Evolutionary conservation across 2,113 vertebrate genomes (phyloP).

Genomic region (Gymnarchus niloticus): DNA sequence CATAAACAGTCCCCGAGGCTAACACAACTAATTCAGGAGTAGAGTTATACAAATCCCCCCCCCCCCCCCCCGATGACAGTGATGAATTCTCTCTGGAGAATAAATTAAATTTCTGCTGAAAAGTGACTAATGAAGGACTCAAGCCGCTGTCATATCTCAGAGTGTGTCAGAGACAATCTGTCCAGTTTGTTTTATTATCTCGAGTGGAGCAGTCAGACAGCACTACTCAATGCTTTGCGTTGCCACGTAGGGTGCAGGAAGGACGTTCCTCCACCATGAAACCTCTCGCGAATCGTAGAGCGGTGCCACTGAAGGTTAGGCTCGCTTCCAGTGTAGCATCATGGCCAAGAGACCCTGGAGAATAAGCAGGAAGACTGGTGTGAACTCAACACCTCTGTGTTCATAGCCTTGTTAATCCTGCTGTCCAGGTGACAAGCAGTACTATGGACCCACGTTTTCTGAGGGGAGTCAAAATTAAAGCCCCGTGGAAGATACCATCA

Average conservation of each 20-base stretch:
- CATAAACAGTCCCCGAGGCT: slow-evolving; percentile 14
- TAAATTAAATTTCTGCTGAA: slow-evolving; percentile 24
- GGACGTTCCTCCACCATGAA: background rate
- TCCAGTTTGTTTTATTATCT: slow-evolving; percentile 16
- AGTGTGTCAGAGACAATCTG: slow-evolving; percentile 23
- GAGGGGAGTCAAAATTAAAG: too few relatives aligned
- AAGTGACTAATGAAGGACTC: slow-evolving; percentile 21
- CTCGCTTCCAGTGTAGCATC: background rate
- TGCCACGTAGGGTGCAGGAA: background rate
- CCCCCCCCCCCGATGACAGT: slow-evolving; percentile 9
- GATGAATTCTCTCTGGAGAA: slow-evolving; percentile 23
- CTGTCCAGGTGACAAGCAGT: too few relatives aligned
- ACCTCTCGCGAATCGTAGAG: background rate
- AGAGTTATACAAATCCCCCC: slow-evolving; percentile 15
- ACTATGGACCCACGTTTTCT: too few relatives aligned
- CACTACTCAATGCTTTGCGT: background rate
- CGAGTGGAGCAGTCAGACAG: background rate
- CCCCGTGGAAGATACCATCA: too few relatives aligned
- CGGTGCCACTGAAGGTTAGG: background rate
- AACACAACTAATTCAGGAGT: slow-evolving; percentile 11
- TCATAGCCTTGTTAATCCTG: too few relatives aligned
- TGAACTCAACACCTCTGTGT: background rate
- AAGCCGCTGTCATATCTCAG: slow-evolving; percentile 17
- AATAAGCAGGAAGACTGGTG: background rate
- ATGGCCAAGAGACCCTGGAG: background rate